Base-by-base conservation (phyloP, 2,797 vertebrate genomes). In the Enteromius treurensis region DNA sequence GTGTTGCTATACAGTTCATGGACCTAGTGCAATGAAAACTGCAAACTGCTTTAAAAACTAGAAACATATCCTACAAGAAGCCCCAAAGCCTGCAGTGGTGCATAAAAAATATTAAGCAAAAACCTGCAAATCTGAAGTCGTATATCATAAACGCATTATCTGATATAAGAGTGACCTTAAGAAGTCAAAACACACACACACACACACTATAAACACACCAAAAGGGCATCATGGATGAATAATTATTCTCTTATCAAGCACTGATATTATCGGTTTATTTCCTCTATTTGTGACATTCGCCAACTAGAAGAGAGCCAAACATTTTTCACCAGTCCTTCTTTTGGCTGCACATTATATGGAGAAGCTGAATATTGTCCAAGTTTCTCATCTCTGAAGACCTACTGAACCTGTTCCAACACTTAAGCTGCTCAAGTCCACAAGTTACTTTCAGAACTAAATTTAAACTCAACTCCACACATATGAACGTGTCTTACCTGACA, bases 361-460 rank as follows among this genome's bases (percentile, higher is more conserved):
- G 71, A 11, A 77, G 62, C 49, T 68, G 73, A 68, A 40, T 49
- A 34, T 34, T 51, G 29, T 74, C 19, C 37, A 73, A 47, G 7
- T 47, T 64, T 40, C 47, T 65, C 47, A 55, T 82, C 58, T 69
- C 68, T 82, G 9, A 65, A 74, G 60, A 67, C 23, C 47, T 29
- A 15, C 21, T 75, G 60, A 82, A 68, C 81, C 19, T 42, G 34
- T 73, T 81, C 23, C 45, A 76, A 53, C n/a, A 26, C 26, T 45
- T n/a, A 51, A n/a, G 15, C 29, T 17, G 8, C 49, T 23, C 19
- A 73, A 74, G 40, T 53, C 10, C 17, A 51, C 32, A 34, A 68
- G 17, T 65, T 67, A 9, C 34, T 53, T 67, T 67, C 47, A 14
- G 71, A 32, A 26, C 47, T 53, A 49, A 58, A 29, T 64, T 51